Base-by-base conservation (phyloP, 2,888 invertebrate genomes). In the Aporophyla nigra region DNA sequence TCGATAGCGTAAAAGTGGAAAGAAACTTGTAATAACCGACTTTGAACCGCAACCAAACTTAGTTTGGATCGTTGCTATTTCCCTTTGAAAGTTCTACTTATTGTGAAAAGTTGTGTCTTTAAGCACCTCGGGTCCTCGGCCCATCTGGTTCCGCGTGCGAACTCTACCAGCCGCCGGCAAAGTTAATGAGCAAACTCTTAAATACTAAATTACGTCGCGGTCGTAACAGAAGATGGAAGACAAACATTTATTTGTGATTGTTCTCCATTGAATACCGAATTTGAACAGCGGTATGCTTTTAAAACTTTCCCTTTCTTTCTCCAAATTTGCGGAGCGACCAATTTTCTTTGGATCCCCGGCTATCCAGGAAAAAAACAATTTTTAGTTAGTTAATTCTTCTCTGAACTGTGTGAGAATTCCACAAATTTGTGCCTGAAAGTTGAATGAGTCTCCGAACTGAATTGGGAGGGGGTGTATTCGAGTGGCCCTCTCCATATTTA, bases 211-310 rank as follows among this genome's bases (percentile, higher is more conserved):
- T 76, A 80, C 74, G 43, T 67, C 51, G 66, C 61, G 71, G 67
- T 76, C 76, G 65, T 78, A 71, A 78, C 70, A 71, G 81, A 76
- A 82, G 71, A 84, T 80, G 80, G 73, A 75, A 76, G 76, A 86
- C 79, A 83, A 79, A 80, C 82, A 86, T 85, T 85, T 85, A 85
- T 86, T 82, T 79, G 72, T 76, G 76, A 78, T 74, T 77, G 76
- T 84, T 74, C 84, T 81, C 71, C 82, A 81, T 84, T 83, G 78
- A 82, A 84, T 76, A 84, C 80, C 51, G 62, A 74, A 75, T 78
- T 86, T 78, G 83, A 86, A 92, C 91, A 92, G 86, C 70, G 86
- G 86, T 92, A 92, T 91, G 90, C 93, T 92, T 90, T 93, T 85
- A 91, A 85, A 93, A 93, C 86, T 91, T 89, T 79, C 85, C 85